phyloP scores from a whole-genome alignment of 92 coral and sea anemone genomes.

The Epizoanthus fatuus region DNA sequence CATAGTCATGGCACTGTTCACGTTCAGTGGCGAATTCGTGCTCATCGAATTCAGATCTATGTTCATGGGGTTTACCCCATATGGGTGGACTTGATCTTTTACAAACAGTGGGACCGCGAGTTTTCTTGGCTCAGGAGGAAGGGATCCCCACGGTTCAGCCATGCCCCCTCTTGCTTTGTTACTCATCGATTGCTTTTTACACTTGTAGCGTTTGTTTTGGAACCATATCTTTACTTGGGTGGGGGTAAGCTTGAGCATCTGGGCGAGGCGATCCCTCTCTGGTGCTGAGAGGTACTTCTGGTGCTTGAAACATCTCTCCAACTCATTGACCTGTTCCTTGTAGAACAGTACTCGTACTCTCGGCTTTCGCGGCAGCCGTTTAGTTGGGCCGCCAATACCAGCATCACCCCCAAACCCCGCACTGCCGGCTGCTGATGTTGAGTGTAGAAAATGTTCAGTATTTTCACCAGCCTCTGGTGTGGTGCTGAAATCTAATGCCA shows the following conservation, averaged over 20 bases:
- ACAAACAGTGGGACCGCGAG: slow-evolving; percentile 94
- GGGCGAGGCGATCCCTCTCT: slow-evolving; percentile 97
- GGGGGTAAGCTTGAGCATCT: slow-evolving; percentile 93
- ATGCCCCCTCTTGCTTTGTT: slow-evolving; percentile 91
- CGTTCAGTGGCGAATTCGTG: slow-evolving; percentile 57
- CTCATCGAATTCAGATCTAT: slow-evolving; percentile 74
- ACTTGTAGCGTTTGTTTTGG: slow-evolving; percentile 99
- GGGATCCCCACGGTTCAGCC: slow-evolving; percentile 91
- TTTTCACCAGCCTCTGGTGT: slow-evolving; percentile 53
- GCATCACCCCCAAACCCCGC: slow-evolving; percentile 71
- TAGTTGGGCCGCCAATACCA: slow-evolving; percentile 80
- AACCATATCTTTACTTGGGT: slow-evolving; percentile 99
- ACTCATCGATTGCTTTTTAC: slow-evolving; percentile 97
- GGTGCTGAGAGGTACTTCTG: slow-evolving; percentile 99
- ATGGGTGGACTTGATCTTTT: slow-evolving; percentile 85
- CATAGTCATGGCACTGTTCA: slow-evolving; percentile 90
- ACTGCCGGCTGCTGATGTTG: slow-evolving; percentile 73
- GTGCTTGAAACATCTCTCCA: slow-evolving; percentile 96
- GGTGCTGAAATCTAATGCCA: slow-evolving; percentile 81
- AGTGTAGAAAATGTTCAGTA: slow-evolving; percentile 81
- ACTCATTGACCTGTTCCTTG: slow-evolving; percentile 97
- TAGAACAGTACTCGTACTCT: slow-evolving; percentile 97
- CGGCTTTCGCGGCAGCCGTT: slow-evolving; percentile 95
- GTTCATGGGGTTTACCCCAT: slow-evolving; percentile 94
- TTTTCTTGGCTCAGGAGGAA: slow-evolving; percentile 95